A percentile compares a stretch with the other conserved stretches of the same genome.
Conservation (phyloP, 2,113 vertebrate genomes). For the Reinhardtius hippoglossoides region DNA sequence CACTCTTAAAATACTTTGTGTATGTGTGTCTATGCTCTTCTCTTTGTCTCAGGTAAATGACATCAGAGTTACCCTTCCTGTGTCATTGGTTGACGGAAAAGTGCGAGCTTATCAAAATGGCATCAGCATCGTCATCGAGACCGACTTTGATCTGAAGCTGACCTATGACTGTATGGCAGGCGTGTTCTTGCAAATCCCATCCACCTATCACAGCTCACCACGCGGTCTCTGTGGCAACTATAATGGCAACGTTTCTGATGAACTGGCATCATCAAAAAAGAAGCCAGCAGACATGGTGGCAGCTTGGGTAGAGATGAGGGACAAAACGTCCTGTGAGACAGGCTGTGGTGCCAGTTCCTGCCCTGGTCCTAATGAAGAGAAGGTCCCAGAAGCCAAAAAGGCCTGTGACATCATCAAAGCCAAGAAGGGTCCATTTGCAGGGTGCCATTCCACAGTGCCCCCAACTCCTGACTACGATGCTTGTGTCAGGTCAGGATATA, state of each 20-base stretch:
- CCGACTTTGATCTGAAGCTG: conserved; percentile 38
- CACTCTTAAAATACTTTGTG: not conserved
- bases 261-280: not conserved
- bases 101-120: conserved; percentile 34
- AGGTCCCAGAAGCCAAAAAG: conserved; percentile 1
- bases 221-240: conserved; percentile 44
- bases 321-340: not conserved
- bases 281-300: not conserved
- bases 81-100: conserved; percentile 9
- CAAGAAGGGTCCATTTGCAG: conserved; percentile 15
- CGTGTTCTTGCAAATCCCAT: conserved; percentile 27
- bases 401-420: conserved; percentile 35
- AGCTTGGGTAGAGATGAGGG: not conserved
- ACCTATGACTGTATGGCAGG: conserved; percentile 17
- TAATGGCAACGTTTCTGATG: not conserved
- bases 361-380: not conserved
- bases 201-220: conserved; percentile 20
- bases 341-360: conserved; percentile 20
- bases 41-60: conserved; percentile 29
- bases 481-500: conserved; percentile 32
- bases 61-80: conserved; percentile 17
- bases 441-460: conserved; percentile 14
- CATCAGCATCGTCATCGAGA: conserved; percentile 32
- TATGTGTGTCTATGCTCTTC: not conserved
- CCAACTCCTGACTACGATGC: not conserved